A percentile compares a stretch with the other conserved stretches of the same genome.
Conservation (phyloP, 2,888 invertebrate genomes). For the Venusia cambrica region DNA sequence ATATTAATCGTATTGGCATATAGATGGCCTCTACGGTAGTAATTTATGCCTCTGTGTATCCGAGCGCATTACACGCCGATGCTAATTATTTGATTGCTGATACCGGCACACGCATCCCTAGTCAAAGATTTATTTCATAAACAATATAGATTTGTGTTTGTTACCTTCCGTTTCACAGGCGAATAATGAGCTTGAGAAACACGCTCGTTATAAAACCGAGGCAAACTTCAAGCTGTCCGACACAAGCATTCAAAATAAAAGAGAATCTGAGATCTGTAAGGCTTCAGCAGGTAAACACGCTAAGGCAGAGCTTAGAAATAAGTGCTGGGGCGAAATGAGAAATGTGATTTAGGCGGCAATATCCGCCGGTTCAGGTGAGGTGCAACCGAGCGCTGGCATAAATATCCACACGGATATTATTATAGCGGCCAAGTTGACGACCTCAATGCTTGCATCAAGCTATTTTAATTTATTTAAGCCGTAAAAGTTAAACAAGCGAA, state of each 20-base stretch:
- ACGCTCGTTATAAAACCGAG: constrained; percentile 11
- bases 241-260: constrained; percentile 23
- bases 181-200: constrained; percentile 23
- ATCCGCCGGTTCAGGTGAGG: constrained; percentile 68
- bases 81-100: constrained; percentile 56
- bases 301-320: constrained; percentile 38
- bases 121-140: constrained; percentile 16
- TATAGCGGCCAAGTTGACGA: constrained; percentile 43
- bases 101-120: constrained; percentile 26
- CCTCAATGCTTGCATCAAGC: constrained; percentile 38
- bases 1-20: constrained; percentile 75
- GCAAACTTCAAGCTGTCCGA: constrained; percentile 24
- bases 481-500: constrained; percentile 38
- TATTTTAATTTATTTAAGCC: constrained; percentile 52
- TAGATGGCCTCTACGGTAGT: constrained; percentile 64
- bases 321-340: constrained; percentile 64
- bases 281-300: constrained; percentile 33
- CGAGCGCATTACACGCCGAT: constrained; percentile 46
- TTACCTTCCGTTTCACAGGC: constrained; percentile 15
- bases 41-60: constrained; percentile 53
- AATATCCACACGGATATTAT: constrained; percentile 43
- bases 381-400: constrained; percentile 40
- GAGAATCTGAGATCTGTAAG: constrained; percentile 15
- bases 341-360: constrained; percentile 73
- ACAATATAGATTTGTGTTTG: constrained; percentile 15